Percentiles rank a stretch among this genome's conserved stretches.
These are phyloP conservation scores for Eupeodes corollae DNA, from an alignment of 1,140 invertebrate genomes.

Conservation along the genomic window DNA sequence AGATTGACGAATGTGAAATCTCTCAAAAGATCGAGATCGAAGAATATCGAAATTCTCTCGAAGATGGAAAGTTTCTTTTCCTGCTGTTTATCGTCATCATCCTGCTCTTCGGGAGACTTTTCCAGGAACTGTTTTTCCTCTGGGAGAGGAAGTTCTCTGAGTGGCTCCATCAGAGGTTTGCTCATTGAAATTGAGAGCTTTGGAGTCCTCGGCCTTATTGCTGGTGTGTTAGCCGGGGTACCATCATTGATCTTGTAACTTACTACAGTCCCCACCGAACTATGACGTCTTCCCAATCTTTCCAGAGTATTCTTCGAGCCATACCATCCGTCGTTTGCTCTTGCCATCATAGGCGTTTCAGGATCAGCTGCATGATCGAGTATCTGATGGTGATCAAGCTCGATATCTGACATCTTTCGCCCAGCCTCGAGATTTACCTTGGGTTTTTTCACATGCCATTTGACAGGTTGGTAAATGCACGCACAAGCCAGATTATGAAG, in stretches of 20 bases:
- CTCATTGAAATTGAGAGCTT: no score
- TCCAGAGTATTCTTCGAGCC: constrained; percentile 35
- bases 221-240: no score
- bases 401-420: no score
- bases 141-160: no score
- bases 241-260: no score
- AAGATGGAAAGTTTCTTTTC: constrained; percentile 35
- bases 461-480: constrained; percentile 51
- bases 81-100: no score
- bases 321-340: constrained; percentile 54
- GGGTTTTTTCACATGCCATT: constrained; percentile 45
- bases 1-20: constrained; percentile 56
- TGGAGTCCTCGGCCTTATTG: no score
- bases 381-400: no score
- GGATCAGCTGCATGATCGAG: constrained; percentile 37
- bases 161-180: no score
- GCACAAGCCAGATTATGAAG: constrained; percentile 47
- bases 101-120: not conserved
- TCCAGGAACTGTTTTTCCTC: no score
- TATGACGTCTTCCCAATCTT: constrained; percentile 13
- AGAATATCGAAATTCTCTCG: constrained; percentile 45
- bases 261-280: no score
- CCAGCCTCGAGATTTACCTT: constrained; percentile 25
- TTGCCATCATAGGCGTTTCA: constrained; percentile 49
- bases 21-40: constrained; percentile 52